Percentiles rank a stretch among this genome's conserved stretches.
Conservation (phyloP, 2,797 vertebrate genomes). For the Meda fulgida region DNA sequence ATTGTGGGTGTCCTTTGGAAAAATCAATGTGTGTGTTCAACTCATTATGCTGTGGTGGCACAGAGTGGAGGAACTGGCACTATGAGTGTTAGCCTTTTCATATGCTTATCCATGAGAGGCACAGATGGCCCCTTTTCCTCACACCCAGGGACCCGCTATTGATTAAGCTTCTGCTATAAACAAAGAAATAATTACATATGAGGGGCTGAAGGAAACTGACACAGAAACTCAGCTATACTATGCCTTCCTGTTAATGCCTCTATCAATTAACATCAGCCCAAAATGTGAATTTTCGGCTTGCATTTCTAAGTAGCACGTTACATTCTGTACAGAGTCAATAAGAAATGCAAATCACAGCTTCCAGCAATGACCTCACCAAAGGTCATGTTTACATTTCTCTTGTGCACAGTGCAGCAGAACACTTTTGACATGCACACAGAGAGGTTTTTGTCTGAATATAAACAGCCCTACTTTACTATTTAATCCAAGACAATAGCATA, state of each 20-base stretch:
- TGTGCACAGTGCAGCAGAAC: neutral
- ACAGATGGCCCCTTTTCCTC: slow-evolving; percentile 48
- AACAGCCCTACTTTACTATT: neutral
- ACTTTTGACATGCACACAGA: neutral
- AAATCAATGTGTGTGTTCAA: slow-evolving; percentile 28
- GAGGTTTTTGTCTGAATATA: neutral
- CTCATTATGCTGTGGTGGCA: slow-evolving; percentile 31
- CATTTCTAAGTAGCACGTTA: slow-evolving; percentile 16
- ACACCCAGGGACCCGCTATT: slow-evolving; percentile 31
- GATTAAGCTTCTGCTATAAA: slow-evolving; percentile 37
- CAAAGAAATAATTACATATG: slow-evolving; percentile 41
- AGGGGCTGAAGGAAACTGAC: slow-evolving; percentile 23
- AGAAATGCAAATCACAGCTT: slow-evolving; percentile 30
- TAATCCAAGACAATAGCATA: neutral
- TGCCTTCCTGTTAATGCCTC: neutral
- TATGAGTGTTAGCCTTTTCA: slow-evolving; percentile 44
- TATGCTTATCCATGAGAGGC: slow-evolving; percentile 50
- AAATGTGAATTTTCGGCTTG: neutral
- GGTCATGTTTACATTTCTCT: slow-evolving; percentile 33
- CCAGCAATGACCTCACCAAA: slow-evolving; percentile 48
- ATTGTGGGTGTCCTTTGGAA: slow-evolving; percentile 1
- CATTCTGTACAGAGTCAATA: slow-evolving; percentile 40
- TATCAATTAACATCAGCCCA: slow-evolving; percentile 1
- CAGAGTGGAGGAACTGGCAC: slow-evolving; percentile 23
- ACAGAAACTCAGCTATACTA: slow-evolving; percentile 1